Conservation (phyloP, 2,797 vertebrate genomes). For the Austrolebias charrua region DNA sequence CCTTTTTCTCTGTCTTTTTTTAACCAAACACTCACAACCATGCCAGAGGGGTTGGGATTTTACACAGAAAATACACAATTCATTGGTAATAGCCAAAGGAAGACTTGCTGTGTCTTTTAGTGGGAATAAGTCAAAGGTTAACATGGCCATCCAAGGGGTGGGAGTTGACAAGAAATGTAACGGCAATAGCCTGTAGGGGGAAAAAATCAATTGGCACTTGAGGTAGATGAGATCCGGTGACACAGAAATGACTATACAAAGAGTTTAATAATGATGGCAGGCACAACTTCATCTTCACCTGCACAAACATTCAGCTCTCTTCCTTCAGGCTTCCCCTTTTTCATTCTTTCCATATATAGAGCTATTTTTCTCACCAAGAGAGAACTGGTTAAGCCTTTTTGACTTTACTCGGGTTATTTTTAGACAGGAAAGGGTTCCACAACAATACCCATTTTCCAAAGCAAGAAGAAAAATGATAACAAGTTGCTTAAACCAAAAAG, state of each 20-base stretch:
- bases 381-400: constrained; percentile 57
- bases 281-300: constrained; percentile 60
- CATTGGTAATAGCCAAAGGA: constrained; percentile 40
- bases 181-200: constrained; percentile 40
- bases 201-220: constrained; percentile 61
- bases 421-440: constrained; percentile 58
- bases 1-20: constrained; percentile 56
- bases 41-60: constrained; percentile 13
- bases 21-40: constrained; percentile 33
- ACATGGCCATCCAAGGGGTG: constrained; percentile 39
- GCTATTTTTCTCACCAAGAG: constrained; percentile 66
- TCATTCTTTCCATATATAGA: constrained; percentile 70
- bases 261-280: constrained; percentile 55
- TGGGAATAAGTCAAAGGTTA: constrained; percentile 60
- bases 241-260: constrained; percentile 50
- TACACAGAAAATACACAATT: constrained; percentile 32
- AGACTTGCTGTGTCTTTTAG: constrained; percentile 36
- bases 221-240: constrained; percentile 58
- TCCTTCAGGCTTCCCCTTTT: constrained; percentile 42
- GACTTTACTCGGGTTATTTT: constrained; percentile 69
- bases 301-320: constrained; percentile 37
- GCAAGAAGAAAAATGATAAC: constrained; percentile 64
- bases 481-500: constrained; percentile 53
- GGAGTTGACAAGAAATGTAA: constrained; percentile 51
- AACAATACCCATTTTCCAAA: constrained; percentile 68